Evolutionary conservation across 1,140 invertebrate genomes (phyloP), one percentile per base, ranked within the genome.

Genomic region (Nasonia giraulti): DNA sequence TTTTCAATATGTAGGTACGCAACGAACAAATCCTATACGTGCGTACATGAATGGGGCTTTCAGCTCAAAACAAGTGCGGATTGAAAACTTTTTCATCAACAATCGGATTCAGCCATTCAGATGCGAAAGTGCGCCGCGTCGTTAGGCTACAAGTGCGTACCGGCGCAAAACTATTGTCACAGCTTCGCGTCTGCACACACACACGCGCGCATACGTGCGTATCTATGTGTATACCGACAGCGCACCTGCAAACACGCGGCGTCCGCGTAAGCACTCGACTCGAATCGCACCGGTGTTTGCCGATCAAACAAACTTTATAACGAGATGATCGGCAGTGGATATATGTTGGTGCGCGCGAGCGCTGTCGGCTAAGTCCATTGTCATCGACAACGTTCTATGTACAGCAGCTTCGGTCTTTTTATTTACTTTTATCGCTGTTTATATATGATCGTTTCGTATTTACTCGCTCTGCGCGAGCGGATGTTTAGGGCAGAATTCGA

Each of bases 231-330:
- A 27, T 62, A 33, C 11, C 74, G 47, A 4, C 5, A 4, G 8
- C 20, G 71, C 68, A 82, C 69, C 8, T 33, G 47, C 69, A 62
- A 73, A 82, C 23, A 82, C 37, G 23, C 69, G 23, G 6, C 55
- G 20, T 17, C 55, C 44, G 27, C 40, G 40, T 81, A 71, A 81
- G 27, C 62, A 12, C 40, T 71, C 23, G 68, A 37, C 37, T 68
- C 8, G 8, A 40, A n/a, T 80, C 68, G 50, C 27, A 2, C 27
- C 87, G 71, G 86, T 89, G 85, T 90, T 90, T 90, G 85, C 86
- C 85, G 85, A 89, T 88, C 88, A 90, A 91, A 90, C 88, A 91
- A 87, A 89, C 88, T 89, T 89, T 88, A 88, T 89, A 90, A 89
- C 85, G 86, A 88, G 88, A 88, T 86, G 88, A 90, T 84, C 87